Conservation (phyloP, 2,797 vertebrate species). For the Alfaro cultratus region DNA sequence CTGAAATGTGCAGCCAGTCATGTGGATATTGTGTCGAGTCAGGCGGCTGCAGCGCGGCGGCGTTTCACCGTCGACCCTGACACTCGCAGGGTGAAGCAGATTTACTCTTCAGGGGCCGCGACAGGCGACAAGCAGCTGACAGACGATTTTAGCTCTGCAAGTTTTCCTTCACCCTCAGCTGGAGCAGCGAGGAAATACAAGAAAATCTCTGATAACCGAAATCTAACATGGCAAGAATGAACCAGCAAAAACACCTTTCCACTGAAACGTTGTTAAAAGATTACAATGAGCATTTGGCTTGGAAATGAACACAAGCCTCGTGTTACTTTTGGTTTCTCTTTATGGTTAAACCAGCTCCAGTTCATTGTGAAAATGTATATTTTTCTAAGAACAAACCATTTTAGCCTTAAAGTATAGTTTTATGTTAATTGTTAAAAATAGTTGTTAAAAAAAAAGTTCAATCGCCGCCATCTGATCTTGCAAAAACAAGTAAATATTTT, state of each 20-base stretch:
- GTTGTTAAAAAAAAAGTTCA: too few relatives aligned
- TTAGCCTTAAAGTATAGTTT: too few relatives aligned
- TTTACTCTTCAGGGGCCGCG: slow-evolving; percentile 38
- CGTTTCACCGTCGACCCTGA: slow-evolving; percentile 50
- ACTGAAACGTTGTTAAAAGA: not conserved
- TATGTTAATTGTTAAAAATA: too few relatives aligned
- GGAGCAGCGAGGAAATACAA: not conserved
- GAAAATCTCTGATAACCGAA: not conserved
- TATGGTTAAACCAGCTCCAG: not conserved
- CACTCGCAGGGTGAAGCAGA: slow-evolving; percentile 48
- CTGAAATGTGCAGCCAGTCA: slow-evolving; percentile 48
- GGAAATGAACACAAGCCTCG: not conserved
- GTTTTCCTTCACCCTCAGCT: slow-evolving; percentile 5
- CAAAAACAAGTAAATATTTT: too few relatives aligned
- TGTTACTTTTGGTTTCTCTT: not conserved
- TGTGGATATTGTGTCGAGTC: slow-evolving; percentile 66
- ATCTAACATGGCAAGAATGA: not conserved
- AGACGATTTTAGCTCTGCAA: slow-evolving; percentile 18
- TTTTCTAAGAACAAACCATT: too few relatives aligned
- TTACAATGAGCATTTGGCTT: not conserved
- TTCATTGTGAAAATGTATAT: too few relatives aligned
- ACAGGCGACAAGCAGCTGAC: slow-evolving; percentile 52
- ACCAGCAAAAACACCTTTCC: not conserved
- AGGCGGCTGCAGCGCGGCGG: slow-evolving; percentile 58
- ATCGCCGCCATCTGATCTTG: too few relatives aligned